phyloP scores from a whole-genome alignment of 2,888 invertebrate species.

The Hemaris fuciformis region DNA sequence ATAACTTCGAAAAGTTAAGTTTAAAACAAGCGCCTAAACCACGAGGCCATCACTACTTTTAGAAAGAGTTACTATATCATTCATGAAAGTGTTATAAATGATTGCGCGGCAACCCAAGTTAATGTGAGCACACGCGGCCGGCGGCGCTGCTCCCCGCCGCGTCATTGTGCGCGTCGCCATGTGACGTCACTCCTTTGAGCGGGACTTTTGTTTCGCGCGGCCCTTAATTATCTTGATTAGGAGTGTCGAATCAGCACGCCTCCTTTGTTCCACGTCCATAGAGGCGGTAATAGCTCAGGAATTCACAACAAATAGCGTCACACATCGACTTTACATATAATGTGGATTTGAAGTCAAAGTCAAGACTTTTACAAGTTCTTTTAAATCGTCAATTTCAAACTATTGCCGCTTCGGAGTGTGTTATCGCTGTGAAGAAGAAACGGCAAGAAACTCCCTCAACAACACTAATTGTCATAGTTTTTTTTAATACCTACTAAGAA shows the following conservation, averaged over 20 bases:
- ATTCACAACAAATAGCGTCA: not conserved
- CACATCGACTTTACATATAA: not conserved
- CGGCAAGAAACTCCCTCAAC: too few relatives aligned
- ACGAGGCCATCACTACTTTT: too few relatives aligned
- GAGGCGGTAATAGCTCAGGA: not conserved
- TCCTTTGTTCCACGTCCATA: not conserved
- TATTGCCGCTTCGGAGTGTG: too few relatives aligned
- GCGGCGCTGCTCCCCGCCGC: slow-evolving; percentile 50
- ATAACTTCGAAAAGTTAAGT: too few relatives aligned
- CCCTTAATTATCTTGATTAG: slow-evolving; percentile 73
- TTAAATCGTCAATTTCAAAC: too few relatives aligned
- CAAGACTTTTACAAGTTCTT: too few relatives aligned
- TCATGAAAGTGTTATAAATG: not conserved
- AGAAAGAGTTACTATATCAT: too few relatives aligned
- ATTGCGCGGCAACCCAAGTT: not conserved
- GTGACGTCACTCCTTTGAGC: slow-evolving; percentile 58
- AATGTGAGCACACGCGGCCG: slow-evolving; percentile 8
- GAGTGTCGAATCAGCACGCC: slow-evolving; percentile 34
- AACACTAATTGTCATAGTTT: too few relatives aligned
- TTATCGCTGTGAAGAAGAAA: too few relatives aligned
- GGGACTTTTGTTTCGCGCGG: slow-evolving; percentile 59
- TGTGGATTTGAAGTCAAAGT: too few relatives aligned
- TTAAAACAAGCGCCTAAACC: too few relatives aligned
- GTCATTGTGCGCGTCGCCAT: slow-evolving; percentile 51
- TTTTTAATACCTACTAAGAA: too few relatives aligned